A percentile compares a stretch with the other conserved stretches of the same genome.
phyloP scores from a whole-genome alignment of 2,888 invertebrate genomes.

The Nymphalis polychloros region DNA sequence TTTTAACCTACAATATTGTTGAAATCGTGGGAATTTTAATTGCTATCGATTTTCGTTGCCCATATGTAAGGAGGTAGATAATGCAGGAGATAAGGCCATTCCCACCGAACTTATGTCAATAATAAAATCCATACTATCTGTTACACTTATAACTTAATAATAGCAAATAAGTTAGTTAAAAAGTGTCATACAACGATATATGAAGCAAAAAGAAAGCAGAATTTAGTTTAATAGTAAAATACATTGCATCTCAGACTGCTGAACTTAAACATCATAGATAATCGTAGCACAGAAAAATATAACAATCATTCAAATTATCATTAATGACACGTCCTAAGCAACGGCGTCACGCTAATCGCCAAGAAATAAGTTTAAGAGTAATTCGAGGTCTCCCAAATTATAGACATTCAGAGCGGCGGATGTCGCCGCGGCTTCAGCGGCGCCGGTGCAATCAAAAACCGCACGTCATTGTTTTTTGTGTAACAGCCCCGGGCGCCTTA shows the following conservation, averaged over 20 bases:
- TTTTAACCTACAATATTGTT: constrained; percentile 60
- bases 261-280: constrained; percentile 21
- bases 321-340: constrained; percentile 77
- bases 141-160: not conserved
- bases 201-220: too few species aligned
- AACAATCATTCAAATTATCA: constrained; percentile 74
- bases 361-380: constrained; percentile 76
- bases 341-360: constrained; percentile 77
- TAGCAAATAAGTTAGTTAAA: not conserved
- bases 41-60: constrained; percentile 66
- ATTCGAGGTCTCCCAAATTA: constrained; percentile 80
- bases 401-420: constrained; percentile 72
- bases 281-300: constrained; percentile 51
- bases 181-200: too few species aligned
- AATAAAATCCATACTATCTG: not conserved
- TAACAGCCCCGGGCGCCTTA: constrained; percentile 66
- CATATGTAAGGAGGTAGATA: constrained; percentile 41
- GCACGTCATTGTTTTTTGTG: constrained; percentile 82
- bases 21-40: constrained; percentile 73
- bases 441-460: constrained; percentile 74
- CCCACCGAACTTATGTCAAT: constrained; percentile 20
- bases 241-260: too few species aligned
- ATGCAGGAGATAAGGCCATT: constrained; percentile 26
- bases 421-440: constrained; percentile 71
- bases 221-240: not conserved